Conservation (phyloP, 2,888 invertebrate genomes). For the Acrocera orbiculus region DNA sequence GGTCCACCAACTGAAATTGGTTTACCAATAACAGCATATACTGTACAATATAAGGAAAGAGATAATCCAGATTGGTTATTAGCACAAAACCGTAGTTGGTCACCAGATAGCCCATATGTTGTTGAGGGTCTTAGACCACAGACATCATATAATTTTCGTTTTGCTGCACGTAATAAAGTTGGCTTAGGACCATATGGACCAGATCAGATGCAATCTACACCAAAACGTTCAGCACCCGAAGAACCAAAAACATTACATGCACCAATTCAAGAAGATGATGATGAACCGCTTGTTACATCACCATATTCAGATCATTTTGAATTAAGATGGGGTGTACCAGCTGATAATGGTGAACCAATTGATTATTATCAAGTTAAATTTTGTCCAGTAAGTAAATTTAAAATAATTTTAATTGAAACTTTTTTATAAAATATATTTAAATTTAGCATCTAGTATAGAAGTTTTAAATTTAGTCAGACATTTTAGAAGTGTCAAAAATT, state of each 20-base stretch:
- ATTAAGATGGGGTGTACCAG: constrained; percentile 67
- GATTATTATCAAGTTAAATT: constrained; percentile 63
- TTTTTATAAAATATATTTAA: too few relatives aligned
- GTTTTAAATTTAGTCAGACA: too few relatives aligned
- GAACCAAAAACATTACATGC: constrained; percentile 44
- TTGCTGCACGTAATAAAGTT: constrained; percentile 70
- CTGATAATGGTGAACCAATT: constrained; percentile 79
- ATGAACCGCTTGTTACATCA: constrained; percentile 37
- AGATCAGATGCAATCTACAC: constrained; percentile 48
- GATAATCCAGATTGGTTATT: constrained; percentile 48
- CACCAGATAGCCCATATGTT: constrained; percentile 59
- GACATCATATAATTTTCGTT: constrained; percentile 60
- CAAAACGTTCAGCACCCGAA: constrained; percentile 58
- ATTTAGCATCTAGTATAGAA: too few relatives aligned
- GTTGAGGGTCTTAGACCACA: constrained; percentile 63
- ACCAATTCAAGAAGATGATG: constrained; percentile 29
- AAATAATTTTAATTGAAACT: too few relatives aligned
- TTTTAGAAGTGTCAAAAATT: too few relatives aligned
- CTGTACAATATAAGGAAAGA: constrained; percentile 57
- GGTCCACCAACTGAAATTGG: constrained; percentile 60
- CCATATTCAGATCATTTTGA: constrained; percentile 63
- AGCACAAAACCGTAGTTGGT: constrained; percentile 58
- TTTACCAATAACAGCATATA: constrained; percentile 53
- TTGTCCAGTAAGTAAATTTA: constrained; percentile 48
- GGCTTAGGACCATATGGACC: constrained; percentile 61